A percentile compares a stretch with the other conserved stretches of the same genome.
These are phyloP conservation scores for Lordiphosa stackelbergi DNA, from an alignment of 1,140 invertebrate genomes.

Conservation along the genomic window DNA sequence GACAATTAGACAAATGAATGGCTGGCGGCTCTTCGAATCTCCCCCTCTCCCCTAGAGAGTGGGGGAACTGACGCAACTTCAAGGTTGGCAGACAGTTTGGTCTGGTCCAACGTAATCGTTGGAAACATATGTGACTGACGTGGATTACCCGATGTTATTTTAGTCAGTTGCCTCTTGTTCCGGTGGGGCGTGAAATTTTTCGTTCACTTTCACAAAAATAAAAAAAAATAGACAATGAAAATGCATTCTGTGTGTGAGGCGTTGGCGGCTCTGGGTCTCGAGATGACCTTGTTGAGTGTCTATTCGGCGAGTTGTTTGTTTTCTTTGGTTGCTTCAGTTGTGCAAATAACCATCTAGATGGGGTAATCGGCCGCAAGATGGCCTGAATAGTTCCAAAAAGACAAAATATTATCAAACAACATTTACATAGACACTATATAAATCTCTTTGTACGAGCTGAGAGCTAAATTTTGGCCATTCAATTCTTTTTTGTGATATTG, in stretches of 20 bases:
- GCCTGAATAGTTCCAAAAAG: conserved; percentile 9
- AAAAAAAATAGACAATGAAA: conserved; percentile 47
- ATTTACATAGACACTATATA: too few species aligned
- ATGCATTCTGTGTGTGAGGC: conserved; percentile 53
- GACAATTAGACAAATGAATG: conserved; percentile 52
- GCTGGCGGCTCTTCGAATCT: neutral
- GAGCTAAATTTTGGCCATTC: too few species aligned
- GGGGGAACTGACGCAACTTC: conserved; percentile 39
- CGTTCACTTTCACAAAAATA: conserved; percentile 52
- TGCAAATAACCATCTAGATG: conserved; percentile 31
- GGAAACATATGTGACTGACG: conserved; percentile 10
- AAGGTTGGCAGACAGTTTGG: conserved; percentile 42
- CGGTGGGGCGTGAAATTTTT: conserved; percentile 52
- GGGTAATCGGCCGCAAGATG: conserved; percentile 10
- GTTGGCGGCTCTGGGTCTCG: neutral
- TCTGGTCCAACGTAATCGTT: conserved; percentile 13
- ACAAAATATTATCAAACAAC: neutral
- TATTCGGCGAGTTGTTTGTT: conserved; percentile 9
- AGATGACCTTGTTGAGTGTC: conserved; percentile 44
- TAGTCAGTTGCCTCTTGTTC: conserved; percentile 31
- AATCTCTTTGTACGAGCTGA: too few species aligned
- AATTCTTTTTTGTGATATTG: too few species aligned
- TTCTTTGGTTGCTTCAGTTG: conserved; percentile 17
- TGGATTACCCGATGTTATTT: conserved; percentile 8
- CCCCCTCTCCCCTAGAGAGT: too few species aligned